Evolutionary conservation across 2,797 vertebrate species (phyloP), one percentile per base, ranked within the genome.

Genomic region (Lepus oiostolus): DNA sequence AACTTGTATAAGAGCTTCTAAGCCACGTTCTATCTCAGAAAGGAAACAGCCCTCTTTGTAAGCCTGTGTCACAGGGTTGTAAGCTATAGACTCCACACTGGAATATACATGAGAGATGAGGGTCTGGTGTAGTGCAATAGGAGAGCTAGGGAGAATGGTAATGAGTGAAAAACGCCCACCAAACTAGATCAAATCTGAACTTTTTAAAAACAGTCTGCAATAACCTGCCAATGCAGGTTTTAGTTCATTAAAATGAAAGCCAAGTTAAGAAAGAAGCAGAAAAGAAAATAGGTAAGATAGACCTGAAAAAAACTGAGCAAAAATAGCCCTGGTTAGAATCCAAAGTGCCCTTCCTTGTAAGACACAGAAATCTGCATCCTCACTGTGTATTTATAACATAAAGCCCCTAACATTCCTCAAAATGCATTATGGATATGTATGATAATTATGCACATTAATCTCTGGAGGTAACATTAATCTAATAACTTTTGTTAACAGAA

Each of bases 401-500:
- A 94, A 82, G 14, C 14, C 21, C 82, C 54, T 75, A 86, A 95
- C 2, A 28, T 92, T 68, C 82, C 65, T 77, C 74, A 79, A 83
- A 93, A 63, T 71, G 81, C 35, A 70, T 71, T 75, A 88, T 79
- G 50, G 10, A 19, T 74, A 85, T 85, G 32, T 76, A 26, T 76
- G 7, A 75, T 90, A 77, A 81, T 62, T 84, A 75, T 32, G 38
- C 4, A 82, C n/a, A 82, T 70, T 54, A 86, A 77, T 72, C 62
- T 63, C 30, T 58, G 50, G 65, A 94, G 58, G 8, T 76, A 88
- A 79, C 4, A 81, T 38, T 67, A 88, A 83, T 35, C 67, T 24
- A 52, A 81, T 2, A 82, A 60, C 2, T 83, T 94, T 95, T 75
- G n/a, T 79, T 79, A 94, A 93, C 68, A 32, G 21, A 50, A 68